Percentiles rank a stretch among this genome's conserved stretches.
Conservation (phyloP, 2,888 invertebrate species). For the Poecilus cupreus region DNA sequence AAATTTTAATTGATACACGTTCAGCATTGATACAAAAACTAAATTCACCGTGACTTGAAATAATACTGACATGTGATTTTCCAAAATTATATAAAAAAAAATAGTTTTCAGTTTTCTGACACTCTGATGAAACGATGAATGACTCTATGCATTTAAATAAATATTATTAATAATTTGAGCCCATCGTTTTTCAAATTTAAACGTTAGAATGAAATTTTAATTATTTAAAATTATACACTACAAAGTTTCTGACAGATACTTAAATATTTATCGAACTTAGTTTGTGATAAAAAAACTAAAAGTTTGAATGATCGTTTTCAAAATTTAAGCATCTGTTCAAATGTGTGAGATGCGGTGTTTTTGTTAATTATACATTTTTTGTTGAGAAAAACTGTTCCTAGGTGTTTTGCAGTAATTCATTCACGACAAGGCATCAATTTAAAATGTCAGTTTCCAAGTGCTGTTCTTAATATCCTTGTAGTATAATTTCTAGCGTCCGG, state of each 20-base stretch:
- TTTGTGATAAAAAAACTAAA: not conserved
- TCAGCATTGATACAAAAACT: not conserved
- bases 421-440: slow-evolving; percentile 36
- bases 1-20: slow-evolving; percentile 28
- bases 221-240: no score
- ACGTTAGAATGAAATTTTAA: no score
- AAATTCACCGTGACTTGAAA: not conserved
- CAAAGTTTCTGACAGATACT: not conserved
- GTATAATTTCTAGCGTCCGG: slow-evolving; percentile 39
- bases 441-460: slow-evolving; percentile 27
- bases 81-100: not conserved
- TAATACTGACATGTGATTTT: slow-evolving; percentile 11
- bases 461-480: slow-evolving; percentile 30
- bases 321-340: not conserved
- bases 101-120: not conserved
- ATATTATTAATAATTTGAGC: no score
- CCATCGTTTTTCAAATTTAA: no score
- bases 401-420: slow-evolving; percentile 34
- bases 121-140: no score
- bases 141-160: no score
- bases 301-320: not conserved
- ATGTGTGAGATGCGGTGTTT: not conserved
- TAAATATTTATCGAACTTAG: not conserved
- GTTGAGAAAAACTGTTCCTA: not conserved
- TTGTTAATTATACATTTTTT: slow-evolving; percentile 8